These are phyloP conservation scores for Orthosia cruda DNA, from an alignment of 2,888 invertebrate genomes.

Conservation along the genomic window DNA sequence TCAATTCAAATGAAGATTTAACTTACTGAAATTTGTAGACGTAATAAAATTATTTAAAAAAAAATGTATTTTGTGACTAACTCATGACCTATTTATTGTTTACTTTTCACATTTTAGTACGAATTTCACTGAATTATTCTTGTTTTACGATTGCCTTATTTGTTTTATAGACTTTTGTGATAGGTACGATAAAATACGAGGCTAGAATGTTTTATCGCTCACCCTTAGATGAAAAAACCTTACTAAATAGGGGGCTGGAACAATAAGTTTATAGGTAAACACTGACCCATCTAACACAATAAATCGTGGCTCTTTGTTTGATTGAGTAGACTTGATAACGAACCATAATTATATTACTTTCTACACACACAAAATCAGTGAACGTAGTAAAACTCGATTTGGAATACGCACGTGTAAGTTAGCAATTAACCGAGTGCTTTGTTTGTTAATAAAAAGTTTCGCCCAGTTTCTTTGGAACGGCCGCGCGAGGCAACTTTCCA, in stretches of 20 bases:
- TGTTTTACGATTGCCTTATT: background rate
- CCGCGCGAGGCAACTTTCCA: slow-evolving; percentile 82
- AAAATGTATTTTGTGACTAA: too few relatives aligned
- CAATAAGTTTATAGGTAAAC: slow-evolving; percentile 13
- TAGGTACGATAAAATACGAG: too few relatives aligned
- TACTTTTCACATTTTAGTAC: background rate
- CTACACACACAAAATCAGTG: slow-evolving; percentile 64
- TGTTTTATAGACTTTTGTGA: too few relatives aligned
- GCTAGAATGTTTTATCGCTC: background rate
- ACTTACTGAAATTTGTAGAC: background rate
- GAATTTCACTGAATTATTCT: background rate
- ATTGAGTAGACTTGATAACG: slow-evolving; percentile 54
- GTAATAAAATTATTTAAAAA: background rate
- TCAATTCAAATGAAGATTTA: background rate
- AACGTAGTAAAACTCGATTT: slow-evolving; percentile 61
- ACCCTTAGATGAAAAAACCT: background rate
- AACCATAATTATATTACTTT: slow-evolving; percentile 65
- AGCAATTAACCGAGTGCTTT: slow-evolving; percentile 85
- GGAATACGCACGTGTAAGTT: slow-evolving; percentile 76
- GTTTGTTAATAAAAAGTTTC: slow-evolving; percentile 86
- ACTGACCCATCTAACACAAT: slow-evolving; percentile 26
- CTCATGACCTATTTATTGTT: too few relatives aligned
- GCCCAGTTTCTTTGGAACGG: slow-evolving; percentile 80
- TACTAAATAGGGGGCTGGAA: background rate
- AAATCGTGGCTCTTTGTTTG: slow-evolving; percentile 46